Evolutionary conservation across 2,113 vertebrate genomes (phyloP), one percentile per base, ranked within the genome.

Genomic region (Rhineura floridana): DNA sequence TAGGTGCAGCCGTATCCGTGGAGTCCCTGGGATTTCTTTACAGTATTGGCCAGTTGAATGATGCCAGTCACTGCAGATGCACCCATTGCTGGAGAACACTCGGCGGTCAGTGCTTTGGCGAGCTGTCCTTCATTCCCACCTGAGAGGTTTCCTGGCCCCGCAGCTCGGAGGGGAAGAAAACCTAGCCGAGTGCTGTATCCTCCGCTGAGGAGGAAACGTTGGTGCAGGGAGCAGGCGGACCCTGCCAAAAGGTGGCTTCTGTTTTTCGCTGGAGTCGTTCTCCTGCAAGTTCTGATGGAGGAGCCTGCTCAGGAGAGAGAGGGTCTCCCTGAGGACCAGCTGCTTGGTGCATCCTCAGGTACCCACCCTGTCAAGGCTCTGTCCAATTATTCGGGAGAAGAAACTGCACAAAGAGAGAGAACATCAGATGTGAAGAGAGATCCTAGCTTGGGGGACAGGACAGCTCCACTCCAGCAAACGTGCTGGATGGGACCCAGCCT

Each of bases 221-320:
- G 42, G 2, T 91, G 72, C 21, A 82, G 76, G 21, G 48, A 82
- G 42, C 62, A 89, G 85, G 28, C 36, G 0, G 89, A 93, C 75
- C 48, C 28, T 25, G 23, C 65, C 77, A 91, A 83, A 76, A 87
- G 52, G 36, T 90, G 91, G 81, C 87, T 93, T 8, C 30, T 90
- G 33, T 28, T 93, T 42, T 81, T 92, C 1, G 11, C 50, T 1
- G 44, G 72, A 2, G 15, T 93, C 4, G 73, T 92, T 2, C 25
- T 91, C 2, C 79, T 93, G 65, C 92, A 93, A 17, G 83, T 93
- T 85, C 75, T 77, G 52, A 59, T n/a, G 19, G 92, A 92, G 72
- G 63, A 85, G 8, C 75, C 80, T 28, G 73, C 6, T 4, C 67
- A 76, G 69, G 81, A 79, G 9, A 46, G 67, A 9, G 25, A 55